A percentile compares a stretch with the other conserved stretches of the same genome.
These are phyloP conservation scores for Conus ventricosus DNA, from an alignment of 1,140 invertebrate genomes.

Conservation along the genomic window DNA sequence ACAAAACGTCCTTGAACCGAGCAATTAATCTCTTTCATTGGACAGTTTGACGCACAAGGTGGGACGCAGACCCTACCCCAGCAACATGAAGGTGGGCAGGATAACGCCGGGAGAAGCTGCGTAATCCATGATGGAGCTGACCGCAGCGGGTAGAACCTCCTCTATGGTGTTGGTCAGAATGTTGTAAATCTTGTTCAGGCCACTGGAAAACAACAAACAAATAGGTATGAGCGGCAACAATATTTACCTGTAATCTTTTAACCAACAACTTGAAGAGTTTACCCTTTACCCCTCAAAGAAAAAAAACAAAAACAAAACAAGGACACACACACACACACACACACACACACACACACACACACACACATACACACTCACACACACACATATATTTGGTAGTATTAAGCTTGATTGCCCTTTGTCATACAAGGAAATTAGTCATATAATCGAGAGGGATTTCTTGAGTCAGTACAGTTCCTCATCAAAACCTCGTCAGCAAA, in stretches of 20 bases:
- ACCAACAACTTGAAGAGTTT: no score
- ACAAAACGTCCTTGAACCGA: no score
- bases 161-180: conserved; percentile 89
- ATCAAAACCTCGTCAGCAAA: no score
- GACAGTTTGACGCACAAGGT: no score
- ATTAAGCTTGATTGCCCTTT: no score
- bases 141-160: conserved; percentile 80
- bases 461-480: no score
- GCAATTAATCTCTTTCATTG: no score
- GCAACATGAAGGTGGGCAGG: conserved; percentile 92
- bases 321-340: background rate
- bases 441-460: no score
- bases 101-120: conserved; percentile 95
- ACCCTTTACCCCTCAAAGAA: background rate
- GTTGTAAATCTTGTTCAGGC: conserved; percentile 88
- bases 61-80: conserved; percentile 77
- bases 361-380: background rate
- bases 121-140: conserved; percentile 82
- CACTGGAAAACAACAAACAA: conserved; percentile 72
- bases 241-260: background rate
- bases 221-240: background rate
- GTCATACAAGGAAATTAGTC: no score
- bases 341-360: background rate
- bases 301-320: background rate
- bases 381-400: no score